Percentiles rank a stretch among this genome's conserved stretches.
Evolutionary conservation across 2,888 invertebrate species (phyloP).

Genomic region (Malthinus seriepunctatus): DNA sequence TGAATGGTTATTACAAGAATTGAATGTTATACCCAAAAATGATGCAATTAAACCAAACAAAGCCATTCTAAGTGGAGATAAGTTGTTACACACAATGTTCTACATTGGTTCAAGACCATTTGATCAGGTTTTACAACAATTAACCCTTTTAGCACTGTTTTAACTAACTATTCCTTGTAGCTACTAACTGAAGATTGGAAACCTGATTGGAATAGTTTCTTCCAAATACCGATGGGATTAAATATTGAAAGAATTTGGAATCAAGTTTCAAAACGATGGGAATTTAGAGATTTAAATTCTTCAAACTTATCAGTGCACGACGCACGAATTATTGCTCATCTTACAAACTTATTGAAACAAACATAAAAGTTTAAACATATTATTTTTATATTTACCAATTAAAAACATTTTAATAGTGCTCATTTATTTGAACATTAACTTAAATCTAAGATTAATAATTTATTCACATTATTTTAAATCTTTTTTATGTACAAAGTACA

Average conservation of each 20-base stretch:
- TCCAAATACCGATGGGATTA: conserved; percentile 57
- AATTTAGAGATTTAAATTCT: conserved; percentile 53
- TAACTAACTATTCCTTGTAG: conserved; percentile 42
- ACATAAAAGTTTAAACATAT: conserved; percentile 7
- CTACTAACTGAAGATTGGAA: conserved; percentile 56
- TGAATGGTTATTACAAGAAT: conserved; percentile 67
- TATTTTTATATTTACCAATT: neutral
- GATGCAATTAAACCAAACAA: conserved; percentile 48
- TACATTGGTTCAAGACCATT: conserved; percentile 75
- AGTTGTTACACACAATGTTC: conserved; percentile 76
- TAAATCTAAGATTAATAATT: neutral
- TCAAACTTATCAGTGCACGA: conserved; percentile 42
- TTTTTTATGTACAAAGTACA: neutral
- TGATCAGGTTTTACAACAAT: conserved; percentile 64
- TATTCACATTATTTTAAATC: neutral
- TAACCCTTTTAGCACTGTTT: neutral
- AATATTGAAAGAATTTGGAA: conserved; percentile 55
- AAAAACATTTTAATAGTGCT: too few relatives aligned
- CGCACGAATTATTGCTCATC: conserved; percentile 45
- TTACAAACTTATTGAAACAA: conserved; percentile 45
- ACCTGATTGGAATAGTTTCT: conserved; percentile 56
- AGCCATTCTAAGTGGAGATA: conserved; percentile 50
- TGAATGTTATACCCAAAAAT: conserved; percentile 55
- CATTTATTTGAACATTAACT: neutral
- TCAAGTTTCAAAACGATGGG: conserved; percentile 57